These are phyloP conservation scores for Lethenteron camtschaticum DNA, from an alignment of 2,113 vertebrate genomes.

Conservation along the genomic window DNA sequence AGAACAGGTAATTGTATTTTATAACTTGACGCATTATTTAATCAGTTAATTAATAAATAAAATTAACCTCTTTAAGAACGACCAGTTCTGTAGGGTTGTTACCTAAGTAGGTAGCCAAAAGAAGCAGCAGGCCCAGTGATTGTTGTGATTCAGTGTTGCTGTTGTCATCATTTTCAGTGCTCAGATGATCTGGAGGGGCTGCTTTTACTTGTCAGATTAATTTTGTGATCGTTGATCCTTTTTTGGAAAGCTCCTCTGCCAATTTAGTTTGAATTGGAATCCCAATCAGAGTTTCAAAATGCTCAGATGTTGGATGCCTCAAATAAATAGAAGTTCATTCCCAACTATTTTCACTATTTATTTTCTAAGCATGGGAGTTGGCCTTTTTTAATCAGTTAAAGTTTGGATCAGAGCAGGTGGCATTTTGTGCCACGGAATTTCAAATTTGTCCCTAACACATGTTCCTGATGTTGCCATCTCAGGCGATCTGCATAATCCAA, in stretches of 20 bases:
- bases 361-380: conserved; percentile 8
- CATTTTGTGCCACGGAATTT: neutral
- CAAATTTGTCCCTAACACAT: conserved; percentile 1
- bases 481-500: too few relatives aligned
- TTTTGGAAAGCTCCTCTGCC: conserved; percentile 10
- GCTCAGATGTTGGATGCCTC: conserved; percentile 10
- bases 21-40: neutral
- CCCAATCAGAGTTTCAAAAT: conserved; percentile 6
- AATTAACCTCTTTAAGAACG: neutral
- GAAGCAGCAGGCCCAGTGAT: neutral
- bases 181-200: neutral
- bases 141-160: conserved; percentile 3
- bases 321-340: conserved; percentile 8
- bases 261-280: conserved; percentile 4
- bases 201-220: conserved; percentile 1
- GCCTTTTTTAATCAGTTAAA: conserved; percentile 8
- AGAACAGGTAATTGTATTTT: neutral
- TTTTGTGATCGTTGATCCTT: conserved; percentile 9
- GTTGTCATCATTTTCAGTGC: conserved; percentile 7
- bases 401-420: too few relatives aligned
- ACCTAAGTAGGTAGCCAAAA: conserved; percentile 6
- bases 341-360: conserved; percentile 6
- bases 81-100: conserved; percentile 3
- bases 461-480: too few relatives aligned
- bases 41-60: neutral